Conservation (phyloP, 2,113 vertebrate species). For the Elaphurus davidianus region DNA sequence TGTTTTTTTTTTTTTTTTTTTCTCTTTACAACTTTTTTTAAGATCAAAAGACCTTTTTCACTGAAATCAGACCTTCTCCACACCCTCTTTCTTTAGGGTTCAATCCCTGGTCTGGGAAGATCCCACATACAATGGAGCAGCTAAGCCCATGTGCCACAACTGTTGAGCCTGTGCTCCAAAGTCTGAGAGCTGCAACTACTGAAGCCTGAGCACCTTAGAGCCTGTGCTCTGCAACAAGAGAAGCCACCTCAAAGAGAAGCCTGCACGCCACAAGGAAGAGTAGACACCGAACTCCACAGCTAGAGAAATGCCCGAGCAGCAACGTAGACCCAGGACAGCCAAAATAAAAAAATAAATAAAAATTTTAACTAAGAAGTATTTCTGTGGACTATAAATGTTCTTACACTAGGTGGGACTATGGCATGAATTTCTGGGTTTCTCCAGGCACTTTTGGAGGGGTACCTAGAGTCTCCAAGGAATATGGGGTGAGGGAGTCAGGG, state of each 20-base stretch:
- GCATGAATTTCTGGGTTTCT: background rate
- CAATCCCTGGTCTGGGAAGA: background rate
- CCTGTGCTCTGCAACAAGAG: background rate
- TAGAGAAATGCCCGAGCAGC: background rate
- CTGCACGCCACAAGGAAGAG: rapidly evolving
- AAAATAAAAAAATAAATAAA: background rate
- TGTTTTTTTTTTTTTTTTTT: background rate
- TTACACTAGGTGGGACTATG: background rate
- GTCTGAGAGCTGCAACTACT: background rate
- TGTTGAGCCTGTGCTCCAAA: background rate
- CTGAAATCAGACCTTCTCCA: too few species aligned
- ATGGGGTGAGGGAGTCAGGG: background rate
- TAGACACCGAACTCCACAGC: background rate
- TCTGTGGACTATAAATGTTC: background rate
- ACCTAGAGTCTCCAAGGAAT: background rate
- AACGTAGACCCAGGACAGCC: background rate
- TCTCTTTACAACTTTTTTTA: too few species aligned
- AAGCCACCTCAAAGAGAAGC: background rate
- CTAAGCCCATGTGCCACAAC: background rate
- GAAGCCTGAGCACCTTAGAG: background rate
- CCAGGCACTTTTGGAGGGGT: background rate
- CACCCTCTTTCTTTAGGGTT: too few species aligned
- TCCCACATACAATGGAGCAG: background rate
- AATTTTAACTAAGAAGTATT: background rate
- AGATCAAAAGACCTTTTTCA: too few species aligned